Conservation (phyloP, 2,113 vertebrate genomes). For the Pseudopodoces humilis region DNA sequence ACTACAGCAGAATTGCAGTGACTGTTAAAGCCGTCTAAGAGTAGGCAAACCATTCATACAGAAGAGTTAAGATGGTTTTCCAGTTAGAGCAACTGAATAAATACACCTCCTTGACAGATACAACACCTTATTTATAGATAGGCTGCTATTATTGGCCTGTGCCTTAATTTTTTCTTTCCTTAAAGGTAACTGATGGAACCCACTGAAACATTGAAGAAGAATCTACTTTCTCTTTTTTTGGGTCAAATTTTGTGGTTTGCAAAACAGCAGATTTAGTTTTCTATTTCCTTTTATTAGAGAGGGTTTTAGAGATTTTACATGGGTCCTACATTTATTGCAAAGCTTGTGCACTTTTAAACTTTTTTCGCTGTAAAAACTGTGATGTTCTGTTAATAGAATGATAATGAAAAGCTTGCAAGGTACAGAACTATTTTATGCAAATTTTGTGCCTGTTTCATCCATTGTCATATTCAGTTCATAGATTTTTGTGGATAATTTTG, state of each 20-base stretch:
- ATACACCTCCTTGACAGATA: neutral
- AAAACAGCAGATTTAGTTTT: neutral
- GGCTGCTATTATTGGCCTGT: neutral
- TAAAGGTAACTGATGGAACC: neutral
- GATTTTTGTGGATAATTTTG: constrained; percentile 7
- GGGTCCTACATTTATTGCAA: neutral
- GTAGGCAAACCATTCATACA: neutral
- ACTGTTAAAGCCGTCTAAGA: neutral
- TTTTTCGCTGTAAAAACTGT: neutral
- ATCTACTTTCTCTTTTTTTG: neutral
- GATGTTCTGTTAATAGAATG: neutral
- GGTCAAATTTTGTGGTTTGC: neutral
- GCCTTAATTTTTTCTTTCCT: neutral
- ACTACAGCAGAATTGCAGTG: neutral
- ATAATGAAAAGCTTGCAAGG: neutral
- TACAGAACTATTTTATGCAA: neutral
- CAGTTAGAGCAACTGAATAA: neutral
- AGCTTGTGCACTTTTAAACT: neutral
- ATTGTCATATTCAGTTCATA: neutral
- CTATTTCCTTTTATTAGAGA: neutral
- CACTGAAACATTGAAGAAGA: neutral
- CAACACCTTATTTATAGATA: neutral
- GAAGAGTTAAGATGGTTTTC: neutral
- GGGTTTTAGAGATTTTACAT: neutral
- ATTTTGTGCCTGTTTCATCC: neutral